Conservation (phyloP, 2,888 invertebrate genomes). For the Syrphus vitripennis region DNA sequence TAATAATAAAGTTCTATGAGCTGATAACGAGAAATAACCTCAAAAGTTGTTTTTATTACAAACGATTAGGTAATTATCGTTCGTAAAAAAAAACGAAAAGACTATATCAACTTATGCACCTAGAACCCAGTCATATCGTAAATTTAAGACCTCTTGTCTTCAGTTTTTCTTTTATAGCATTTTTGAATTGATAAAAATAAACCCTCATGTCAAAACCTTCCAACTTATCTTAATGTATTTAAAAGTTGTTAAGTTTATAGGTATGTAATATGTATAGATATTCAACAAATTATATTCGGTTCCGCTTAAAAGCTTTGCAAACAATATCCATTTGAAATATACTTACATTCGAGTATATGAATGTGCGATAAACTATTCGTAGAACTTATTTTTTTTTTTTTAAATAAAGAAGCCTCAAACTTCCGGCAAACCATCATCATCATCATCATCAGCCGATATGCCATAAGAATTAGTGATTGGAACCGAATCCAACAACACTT, state of each 20-base stretch:
- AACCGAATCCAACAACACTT: slow-evolving; percentile 38
- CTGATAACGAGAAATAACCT: not conserved
- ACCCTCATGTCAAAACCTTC: not conserved
- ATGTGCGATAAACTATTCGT: not conserved
- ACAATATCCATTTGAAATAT: slow-evolving; percentile 15
- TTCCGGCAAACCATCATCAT: slow-evolving; percentile 52
- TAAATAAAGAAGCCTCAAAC: slow-evolving; percentile 17
- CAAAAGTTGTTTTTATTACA: not conserved
- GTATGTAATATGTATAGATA: not conserved
- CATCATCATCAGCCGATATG: slow-evolving; percentile 55
- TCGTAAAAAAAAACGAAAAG: not conserved
- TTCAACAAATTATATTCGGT: not conserved
- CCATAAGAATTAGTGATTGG: slow-evolving; percentile 62
- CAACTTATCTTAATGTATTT: not conserved
- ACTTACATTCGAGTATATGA: not conserved
- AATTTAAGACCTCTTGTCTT: not conserved
- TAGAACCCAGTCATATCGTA: not conserved
- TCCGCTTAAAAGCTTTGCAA: slow-evolving; percentile 31
- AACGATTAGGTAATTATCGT: not conserved
- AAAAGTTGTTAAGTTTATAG: not conserved
- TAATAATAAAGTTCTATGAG: too few species aligned
- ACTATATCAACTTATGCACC: not conserved
- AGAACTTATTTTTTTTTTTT: slow-evolving; percentile 1
- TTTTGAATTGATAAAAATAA: not conserved
- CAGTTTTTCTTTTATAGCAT: not conserved